Evolutionary conservation across 2,888 invertebrate genomes (phyloP).

Genomic region (Coelopa pilipes): DNA sequence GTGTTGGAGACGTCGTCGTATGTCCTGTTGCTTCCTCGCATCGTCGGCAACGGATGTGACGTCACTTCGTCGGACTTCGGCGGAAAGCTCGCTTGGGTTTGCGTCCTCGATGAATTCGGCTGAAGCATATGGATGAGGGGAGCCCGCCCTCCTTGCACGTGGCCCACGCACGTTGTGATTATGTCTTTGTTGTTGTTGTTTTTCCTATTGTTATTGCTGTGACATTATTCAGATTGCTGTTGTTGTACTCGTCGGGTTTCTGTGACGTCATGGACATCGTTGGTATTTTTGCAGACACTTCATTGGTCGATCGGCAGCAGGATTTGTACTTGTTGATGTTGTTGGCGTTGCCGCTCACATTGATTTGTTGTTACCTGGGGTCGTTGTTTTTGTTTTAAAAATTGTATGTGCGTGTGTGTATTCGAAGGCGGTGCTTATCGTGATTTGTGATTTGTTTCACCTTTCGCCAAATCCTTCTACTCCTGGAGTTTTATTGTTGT

Average conservation of each 20-base stretch:
- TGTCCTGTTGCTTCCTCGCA: conserved; percentile 26
- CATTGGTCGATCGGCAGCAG: conserved; percentile 1
- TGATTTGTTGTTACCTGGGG: too few species aligned
- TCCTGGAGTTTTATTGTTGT: too few species aligned
- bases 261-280: background rate
- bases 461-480: too few species aligned
- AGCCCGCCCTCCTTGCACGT: too few species aligned
- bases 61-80: background rate
- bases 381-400: too few species aligned
- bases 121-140: background rate
- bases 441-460: too few species aligned
- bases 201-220: background rate
- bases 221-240: background rate
- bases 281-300: conserved; percentile 7
- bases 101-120: background rate
- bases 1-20: too few species aligned
- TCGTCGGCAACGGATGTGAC: conserved; percentile 15
- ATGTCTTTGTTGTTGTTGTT: conserved; percentile 3
- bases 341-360: background rate
- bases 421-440: background rate
- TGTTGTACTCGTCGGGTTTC: background rate
- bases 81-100: conserved; percentile 3
- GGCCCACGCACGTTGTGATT: background rate
- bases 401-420: background rate
- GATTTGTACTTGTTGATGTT: background rate